Percentiles rank a stretch among this genome's conserved stretches.
phyloP scores from a whole-genome alignment of 1,140 invertebrate genomes.

The Nymphalis io region DNA sequence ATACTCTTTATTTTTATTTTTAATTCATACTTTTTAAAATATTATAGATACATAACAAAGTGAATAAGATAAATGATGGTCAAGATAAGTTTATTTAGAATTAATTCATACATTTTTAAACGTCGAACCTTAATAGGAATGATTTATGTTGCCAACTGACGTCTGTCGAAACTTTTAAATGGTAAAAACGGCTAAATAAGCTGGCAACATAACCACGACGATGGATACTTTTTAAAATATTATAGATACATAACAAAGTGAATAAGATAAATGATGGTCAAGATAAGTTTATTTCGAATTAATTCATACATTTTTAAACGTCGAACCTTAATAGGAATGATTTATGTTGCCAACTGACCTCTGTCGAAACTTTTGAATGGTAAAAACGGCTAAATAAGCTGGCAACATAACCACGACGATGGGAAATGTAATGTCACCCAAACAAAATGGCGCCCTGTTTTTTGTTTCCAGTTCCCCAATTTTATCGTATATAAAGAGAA shows the following conservation, averaged over 20 bases:
- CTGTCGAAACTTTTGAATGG: conserved; percentile 23
- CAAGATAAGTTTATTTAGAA: background rate
- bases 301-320: background rate
- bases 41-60: too few species aligned
- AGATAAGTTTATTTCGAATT: background rate
- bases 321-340: conserved; percentile 10
- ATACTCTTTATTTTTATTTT: too few species aligned
- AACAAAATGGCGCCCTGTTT: conserved; percentile 38
- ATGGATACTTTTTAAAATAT: too few species aligned
- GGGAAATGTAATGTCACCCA: conserved; percentile 43
- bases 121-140: background rate
- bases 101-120: background rate
- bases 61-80: too few species aligned
- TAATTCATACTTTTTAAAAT: too few species aligned
- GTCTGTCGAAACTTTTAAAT: conserved; percentile 22
- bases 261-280: too few species aligned
- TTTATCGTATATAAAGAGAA: conserved; percentile 31
- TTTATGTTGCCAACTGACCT: conserved; percentile 26
- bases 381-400: conserved; percentile 22
- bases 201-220: conserved; percentile 37
- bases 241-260: too few species aligned
- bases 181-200: conserved; percentile 22
- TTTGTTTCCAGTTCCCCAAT: conserved; percentile 34
- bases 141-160: conserved; percentile 28
- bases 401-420: conserved; percentile 38